phyloP scores from a whole-genome alignment of 2,113 vertebrate genomes.

The Sander vitreus region DNA sequence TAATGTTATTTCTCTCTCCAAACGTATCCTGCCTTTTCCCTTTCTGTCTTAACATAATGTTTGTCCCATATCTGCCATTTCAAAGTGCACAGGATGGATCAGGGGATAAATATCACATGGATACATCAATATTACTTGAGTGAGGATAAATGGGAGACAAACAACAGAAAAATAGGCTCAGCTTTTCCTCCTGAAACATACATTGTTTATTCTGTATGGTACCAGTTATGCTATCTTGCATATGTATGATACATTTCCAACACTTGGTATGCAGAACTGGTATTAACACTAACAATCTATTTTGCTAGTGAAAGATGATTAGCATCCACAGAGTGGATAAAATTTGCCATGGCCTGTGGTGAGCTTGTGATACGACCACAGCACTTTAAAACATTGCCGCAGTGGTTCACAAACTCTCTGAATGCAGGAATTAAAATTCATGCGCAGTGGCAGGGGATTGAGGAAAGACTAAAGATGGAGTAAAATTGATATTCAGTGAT shows the following conservation, averaged over 20 bases:
- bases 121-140: background rate
- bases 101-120: background rate
- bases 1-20: slow-evolving; percentile 37
- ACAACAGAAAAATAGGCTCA: background rate
- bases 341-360: slow-evolving; percentile 11
- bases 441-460: slow-evolving; percentile 8
- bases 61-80: slow-evolving; percentile 28
- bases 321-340: slow-evolving; percentile 22
- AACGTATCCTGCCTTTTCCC: slow-evolving; percentile 9
- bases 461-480: slow-evolving; percentile 28
- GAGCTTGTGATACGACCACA: slow-evolving; percentile 26
- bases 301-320: background rate
- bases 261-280: slow-evolving; percentile 3
- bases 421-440: slow-evolving; percentile 53
- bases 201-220: background rate
- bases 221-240: background rate
- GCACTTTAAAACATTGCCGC: background rate
- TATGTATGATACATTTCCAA: background rate
- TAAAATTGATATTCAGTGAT: slow-evolving; percentile 44
- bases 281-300: background rate
- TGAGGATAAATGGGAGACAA: background rate
- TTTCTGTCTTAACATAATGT: slow-evolving; percentile 20
- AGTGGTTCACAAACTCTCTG: slow-evolving; percentile 24
- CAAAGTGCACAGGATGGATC: slow-evolving; percentile 18
- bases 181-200: background rate